Percentiles rank a stretch among this genome's conserved stretches.
Evolutionary conservation across 1,140 invertebrate species (phyloP).

Genomic region (Drosophila saltans): DNA sequence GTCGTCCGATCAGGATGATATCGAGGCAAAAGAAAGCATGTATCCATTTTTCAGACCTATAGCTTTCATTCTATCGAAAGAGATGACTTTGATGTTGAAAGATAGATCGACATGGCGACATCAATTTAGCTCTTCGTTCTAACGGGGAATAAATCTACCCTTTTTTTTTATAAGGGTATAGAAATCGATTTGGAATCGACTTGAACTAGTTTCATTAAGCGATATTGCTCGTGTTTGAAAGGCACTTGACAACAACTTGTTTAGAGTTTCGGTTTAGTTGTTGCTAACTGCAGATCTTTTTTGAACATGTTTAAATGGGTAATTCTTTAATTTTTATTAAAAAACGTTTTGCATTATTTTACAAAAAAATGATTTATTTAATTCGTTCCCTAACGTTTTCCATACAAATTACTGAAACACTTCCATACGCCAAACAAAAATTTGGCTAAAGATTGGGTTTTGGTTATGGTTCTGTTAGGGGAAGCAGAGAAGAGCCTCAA

Average conservation of each 20-base stretch:
- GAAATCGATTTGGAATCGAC: not conserved
- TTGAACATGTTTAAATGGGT: not conserved
- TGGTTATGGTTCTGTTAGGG: conserved; percentile 25
- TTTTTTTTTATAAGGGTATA: too few relatives aligned
- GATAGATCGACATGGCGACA: too few relatives aligned
- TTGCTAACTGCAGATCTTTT: not conserved
- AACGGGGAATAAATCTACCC: too few relatives aligned
- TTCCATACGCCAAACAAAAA: conserved; percentile 29
- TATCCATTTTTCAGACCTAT: too few relatives aligned
- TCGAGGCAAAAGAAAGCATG: too few relatives aligned
- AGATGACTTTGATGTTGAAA: too few relatives aligned
- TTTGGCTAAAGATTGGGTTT: conserved; percentile 32
- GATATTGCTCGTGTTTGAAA: conserved; percentile 1
- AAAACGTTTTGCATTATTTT: conserved; percentile 22
- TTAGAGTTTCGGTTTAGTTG: not conserved
- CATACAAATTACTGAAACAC: conserved; percentile 27
- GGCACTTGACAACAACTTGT: conserved; percentile 48
- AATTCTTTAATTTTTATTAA: not conserved
- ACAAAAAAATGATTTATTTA: conserved; percentile 14
- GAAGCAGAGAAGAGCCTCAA: conserved; percentile 38
- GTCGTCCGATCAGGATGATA: too few relatives aligned
- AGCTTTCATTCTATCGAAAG: too few relatives aligned
- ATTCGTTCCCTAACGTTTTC: conserved; percentile 52
- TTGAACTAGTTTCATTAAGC: conserved; percentile 42
- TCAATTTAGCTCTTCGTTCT: too few relatives aligned